Evolutionary conservation across 2,888 invertebrate species (phyloP).

Genomic region (Lingula anatina): DNA sequence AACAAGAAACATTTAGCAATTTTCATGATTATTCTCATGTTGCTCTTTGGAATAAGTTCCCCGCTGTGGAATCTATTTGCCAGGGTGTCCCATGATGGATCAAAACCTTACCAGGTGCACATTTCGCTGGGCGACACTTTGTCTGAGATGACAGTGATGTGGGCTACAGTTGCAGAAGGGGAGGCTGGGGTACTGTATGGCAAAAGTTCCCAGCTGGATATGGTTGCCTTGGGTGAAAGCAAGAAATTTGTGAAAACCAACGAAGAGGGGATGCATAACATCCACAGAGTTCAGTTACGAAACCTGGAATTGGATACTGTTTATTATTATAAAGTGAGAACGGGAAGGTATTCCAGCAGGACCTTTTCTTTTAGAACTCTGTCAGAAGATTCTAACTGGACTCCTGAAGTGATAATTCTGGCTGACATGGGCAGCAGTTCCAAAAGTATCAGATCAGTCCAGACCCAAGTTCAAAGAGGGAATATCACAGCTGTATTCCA

Average conservation of each 20-base stretch:
- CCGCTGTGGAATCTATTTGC: background rate
- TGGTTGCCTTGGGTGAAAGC: background rate
- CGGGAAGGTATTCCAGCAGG: constrained; percentile 22
- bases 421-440: constrained; percentile 41
- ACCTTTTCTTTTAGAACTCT: constrained; percentile 39
- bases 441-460: constrained; percentile 21
- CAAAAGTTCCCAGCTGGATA: background rate
- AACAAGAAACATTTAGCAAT: too few relatives aligned
- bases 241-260: constrained; percentile 14
- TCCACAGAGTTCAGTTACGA: constrained; percentile 25
- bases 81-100: background rate
- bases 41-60: background rate
- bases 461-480: constrained; percentile 26
- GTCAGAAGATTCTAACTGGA: constrained; percentile 19
- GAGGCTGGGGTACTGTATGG: constrained; percentile 14
- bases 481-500: constrained; percentile 36
- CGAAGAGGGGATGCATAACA: constrained; percentile 21
- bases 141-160: constrained; percentile 26
- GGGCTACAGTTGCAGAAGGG: constrained; percentile 22
- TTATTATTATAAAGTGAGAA: constrained; percentile 26
- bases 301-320: constrained; percentile 19
- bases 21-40: background rate
- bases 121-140: constrained; percentile 24
- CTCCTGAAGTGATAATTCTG: constrained; percentile 36
- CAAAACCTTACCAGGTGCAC: constrained; percentile 31